A percentile compares a stretch with the other conserved stretches of the same genome.
These are phyloP conservation scores for Sula dactylatra DNA, from an alignment of 2,113 vertebrate species.

Conservation along the genomic window DNA sequence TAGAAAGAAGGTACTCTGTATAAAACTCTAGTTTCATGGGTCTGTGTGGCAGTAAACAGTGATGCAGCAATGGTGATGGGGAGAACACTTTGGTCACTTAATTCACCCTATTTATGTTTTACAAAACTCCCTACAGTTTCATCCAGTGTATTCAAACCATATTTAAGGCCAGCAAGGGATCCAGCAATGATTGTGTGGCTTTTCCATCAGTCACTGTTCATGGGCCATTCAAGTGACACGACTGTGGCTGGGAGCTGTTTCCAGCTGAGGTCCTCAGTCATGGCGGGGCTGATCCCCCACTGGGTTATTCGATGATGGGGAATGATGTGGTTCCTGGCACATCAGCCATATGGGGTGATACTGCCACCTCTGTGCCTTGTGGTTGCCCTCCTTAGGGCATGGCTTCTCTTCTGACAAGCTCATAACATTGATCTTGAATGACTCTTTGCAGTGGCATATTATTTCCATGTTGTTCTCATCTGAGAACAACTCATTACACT, in stretches of 20 bases:
- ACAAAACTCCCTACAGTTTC: not conserved
- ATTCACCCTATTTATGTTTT: not conserved
- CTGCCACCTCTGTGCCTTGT: not conserved
- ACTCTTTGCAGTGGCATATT: not conserved
- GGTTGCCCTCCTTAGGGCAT: not conserved
- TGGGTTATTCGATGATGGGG: not conserved
- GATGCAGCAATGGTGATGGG: not conserved
- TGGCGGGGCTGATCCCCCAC: not conserved
- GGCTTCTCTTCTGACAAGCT: not conserved
- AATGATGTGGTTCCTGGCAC: not conserved
- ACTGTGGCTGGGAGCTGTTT: not conserved
- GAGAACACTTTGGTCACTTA: not conserved
- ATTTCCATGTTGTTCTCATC: not conserved
- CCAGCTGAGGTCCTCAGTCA: not conserved
- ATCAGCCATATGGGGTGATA: not conserved
- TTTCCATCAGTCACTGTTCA: not conserved
- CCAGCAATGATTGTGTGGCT: not conserved
- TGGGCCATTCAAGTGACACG: not conserved
- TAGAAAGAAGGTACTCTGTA: not conserved
- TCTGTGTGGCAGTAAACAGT: not conserved
- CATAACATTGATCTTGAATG: not conserved
- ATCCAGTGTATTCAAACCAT: not conserved
- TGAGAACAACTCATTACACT: not conserved
- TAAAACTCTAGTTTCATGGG: not conserved
- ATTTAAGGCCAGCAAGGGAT: not conserved